These are phyloP conservation scores for Hesperophylax magnus DNA, from an alignment of 1,140 invertebrate genomes.

Conservation along the genomic window DNA sequence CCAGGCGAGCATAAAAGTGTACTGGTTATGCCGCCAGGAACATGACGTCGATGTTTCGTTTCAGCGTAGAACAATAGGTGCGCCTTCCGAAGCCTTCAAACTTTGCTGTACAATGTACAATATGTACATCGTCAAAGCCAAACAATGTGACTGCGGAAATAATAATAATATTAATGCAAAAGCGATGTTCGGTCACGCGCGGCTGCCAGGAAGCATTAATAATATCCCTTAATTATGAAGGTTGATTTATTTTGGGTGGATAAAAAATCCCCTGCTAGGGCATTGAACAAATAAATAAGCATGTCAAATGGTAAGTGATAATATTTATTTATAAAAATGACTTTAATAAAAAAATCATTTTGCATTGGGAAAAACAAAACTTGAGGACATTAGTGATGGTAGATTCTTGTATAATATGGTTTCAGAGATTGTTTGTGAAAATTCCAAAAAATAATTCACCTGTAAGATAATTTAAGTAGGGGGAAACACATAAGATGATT, in stretches of 20 bases:
- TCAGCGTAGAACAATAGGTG: background rate
- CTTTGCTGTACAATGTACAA: background rate
- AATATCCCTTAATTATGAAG: constrained; percentile 44
- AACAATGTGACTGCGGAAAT: constrained; percentile 45
- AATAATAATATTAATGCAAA: constrained; percentile 54
- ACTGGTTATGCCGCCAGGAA: constrained; percentile 3
- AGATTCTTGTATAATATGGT: too few species aligned
- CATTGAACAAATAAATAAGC: too few species aligned
- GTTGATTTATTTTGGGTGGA: background rate
- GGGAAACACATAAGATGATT: too few species aligned
- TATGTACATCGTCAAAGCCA: too few species aligned
- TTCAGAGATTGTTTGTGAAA: too few species aligned
- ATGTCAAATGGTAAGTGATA: too few species aligned
- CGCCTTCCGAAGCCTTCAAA: constrained; percentile 11
- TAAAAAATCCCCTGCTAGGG: background rate
- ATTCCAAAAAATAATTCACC: too few species aligned
- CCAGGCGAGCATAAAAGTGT: constrained; percentile 9
- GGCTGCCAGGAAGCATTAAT: constrained; percentile 43
- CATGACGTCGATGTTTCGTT: constrained; percentile 9
- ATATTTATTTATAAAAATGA: too few species aligned
- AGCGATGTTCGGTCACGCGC: constrained; percentile 54
- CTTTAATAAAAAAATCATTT: too few species aligned
- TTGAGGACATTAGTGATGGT: too few species aligned
- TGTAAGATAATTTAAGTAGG: too few species aligned
- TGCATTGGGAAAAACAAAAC: too few species aligned